A percentile compares a stretch with the other conserved stretches of the same genome.
These are phyloP conservation scores for Stenurella melanura DNA, from an alignment of 2,888 invertebrate genomes.

Conservation along the genomic window DNA sequence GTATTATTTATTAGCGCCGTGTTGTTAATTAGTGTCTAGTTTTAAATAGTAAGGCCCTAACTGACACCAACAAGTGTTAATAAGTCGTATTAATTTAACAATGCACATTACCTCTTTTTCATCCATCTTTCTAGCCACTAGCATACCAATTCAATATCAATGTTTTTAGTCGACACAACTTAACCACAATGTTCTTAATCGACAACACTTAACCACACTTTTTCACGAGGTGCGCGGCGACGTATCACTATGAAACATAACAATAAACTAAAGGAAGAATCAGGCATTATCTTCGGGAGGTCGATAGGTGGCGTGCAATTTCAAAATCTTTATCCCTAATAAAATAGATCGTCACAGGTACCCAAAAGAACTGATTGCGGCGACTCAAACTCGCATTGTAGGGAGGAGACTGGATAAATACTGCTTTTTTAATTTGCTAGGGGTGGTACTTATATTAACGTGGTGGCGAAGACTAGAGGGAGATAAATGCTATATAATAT, in stretches of 20 bases:
- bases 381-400: slow-evolving; percentile 2
- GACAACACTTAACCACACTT: slow-evolving; percentile 50
- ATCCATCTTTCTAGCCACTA: slow-evolving; percentile 56
- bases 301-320: slow-evolving; percentile 57
- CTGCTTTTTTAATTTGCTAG: slow-evolving; percentile 11
- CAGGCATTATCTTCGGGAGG: slow-evolving; percentile 33
- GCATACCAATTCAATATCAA: slow-evolving; percentile 16
- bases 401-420: slow-evolving; percentile 13
- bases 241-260: neutral
- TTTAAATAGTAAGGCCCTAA: slow-evolving; percentile 60
- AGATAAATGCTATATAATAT: neutral
- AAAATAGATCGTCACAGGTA: slow-evolving; percentile 58
- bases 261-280: slow-evolving; percentile 14
- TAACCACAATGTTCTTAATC: slow-evolving; percentile 41
- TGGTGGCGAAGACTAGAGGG: slow-evolving; percentile 15
- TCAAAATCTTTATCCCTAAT: slow-evolving; percentile 53
- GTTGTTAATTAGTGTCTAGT: slow-evolving; percentile 67
- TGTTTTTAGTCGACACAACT: slow-evolving; percentile 16
- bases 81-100: slow-evolving; percentile 50
- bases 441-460: slow-evolving; percentile 22
- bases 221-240: slow-evolving; percentile 36
- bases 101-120: slow-evolving; percentile 64
- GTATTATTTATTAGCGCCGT: slow-evolving; percentile 62
- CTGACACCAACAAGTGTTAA: slow-evolving; percentile 43
- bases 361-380: slow-evolving; percentile 9